These are phyloP conservation scores for Tribolium freemani DNA, from an alignment of 2,888 invertebrate genomes.

Conservation along the genomic window DNA sequence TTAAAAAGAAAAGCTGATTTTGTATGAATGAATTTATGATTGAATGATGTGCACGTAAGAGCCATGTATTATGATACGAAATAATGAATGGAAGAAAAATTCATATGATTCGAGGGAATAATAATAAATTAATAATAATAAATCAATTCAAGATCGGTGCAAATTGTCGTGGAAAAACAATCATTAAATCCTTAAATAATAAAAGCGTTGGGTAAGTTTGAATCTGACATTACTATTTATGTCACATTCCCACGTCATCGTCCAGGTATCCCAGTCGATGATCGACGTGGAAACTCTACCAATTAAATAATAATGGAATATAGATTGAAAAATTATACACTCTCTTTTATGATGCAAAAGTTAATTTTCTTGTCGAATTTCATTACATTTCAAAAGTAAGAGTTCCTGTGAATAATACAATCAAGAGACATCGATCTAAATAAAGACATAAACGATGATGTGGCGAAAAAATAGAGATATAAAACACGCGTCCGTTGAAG, in stretches of 20 bases:
- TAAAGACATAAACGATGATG: constrained; percentile 60
- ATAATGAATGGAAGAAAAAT: not conserved
- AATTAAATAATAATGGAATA: constrained; percentile 53
- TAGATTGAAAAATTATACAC: constrained; percentile 53
- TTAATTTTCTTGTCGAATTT: constrained; percentile 14
- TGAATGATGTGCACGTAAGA: not conserved
- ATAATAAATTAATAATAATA: not conserved
- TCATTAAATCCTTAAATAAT: not conserved
- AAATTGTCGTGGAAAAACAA: not conserved
- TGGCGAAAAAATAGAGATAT: constrained; percentile 55
- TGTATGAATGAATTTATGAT: not conserved
- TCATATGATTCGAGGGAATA: not conserved
- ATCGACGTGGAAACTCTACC: constrained; percentile 25
- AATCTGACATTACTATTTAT: constrained; percentile 12
- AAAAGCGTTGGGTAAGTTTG: not conserved
- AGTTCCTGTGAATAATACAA: too few relatives aligned
- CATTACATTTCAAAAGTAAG: not conserved
- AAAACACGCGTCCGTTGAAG: constrained; percentile 43
- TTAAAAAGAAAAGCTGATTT: not conserved
- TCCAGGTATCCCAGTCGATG: constrained; percentile 9
- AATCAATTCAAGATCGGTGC: not conserved
- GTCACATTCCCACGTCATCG: constrained; percentile 20
- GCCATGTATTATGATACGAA: not conserved
- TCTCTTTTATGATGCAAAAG: constrained; percentile 10
- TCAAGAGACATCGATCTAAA: constrained; percentile 42